Base-by-base conservation (phyloP, 35 echinoderm and acorn worm species). In the Ophioderma brevispina region DNA sequence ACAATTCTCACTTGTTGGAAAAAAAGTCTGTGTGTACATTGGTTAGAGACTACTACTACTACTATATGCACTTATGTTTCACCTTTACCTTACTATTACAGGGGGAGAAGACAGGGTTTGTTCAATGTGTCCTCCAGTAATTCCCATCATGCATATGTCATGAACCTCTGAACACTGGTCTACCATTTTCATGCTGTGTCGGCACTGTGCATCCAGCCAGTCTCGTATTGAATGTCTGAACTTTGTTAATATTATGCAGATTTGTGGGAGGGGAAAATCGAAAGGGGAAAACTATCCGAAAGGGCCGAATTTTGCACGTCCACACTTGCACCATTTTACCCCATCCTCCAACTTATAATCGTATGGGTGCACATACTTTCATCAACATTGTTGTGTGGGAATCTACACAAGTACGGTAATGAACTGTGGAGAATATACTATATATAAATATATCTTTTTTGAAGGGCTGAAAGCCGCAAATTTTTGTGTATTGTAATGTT, bases 91-190 rank as follows among this genome's bases (percentile, higher is more conserved):
- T 52, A 52, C 21, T 21, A 52, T 52, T 15, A 6, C 15, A 30
- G 59, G 28, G 59, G 28, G 59, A 70, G 59, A 8, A 70, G 28
- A 25, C 59, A 15, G 59, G 15, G 23, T 70, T 70, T 70, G 59
- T 70, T 70, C 59, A 70, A 70, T 70, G 59, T 70, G 59, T 70
- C 59, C 59, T 70, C 59, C 59, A 70, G 59, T 70, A 70, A 70
- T 70, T 70, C 59, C 59, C 59, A 70, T 70, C 59, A 70, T 70
- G 59, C 59, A 70, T 70, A 8, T 25, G 28, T 70, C 41, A 30
- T 70, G 6, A 70, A 70, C 6, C 23, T 70, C 5, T 46, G 41
- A 46, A 46, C 41, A 15, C 59, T 25, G 59, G 59, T 70, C 17
- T 70, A 70, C 59, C 59, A 30, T 70, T 3, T 70, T 15, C 59